Evolutionary conservation across 2,888 invertebrate genomes (phyloP).

Genomic region (Cabera pusaria): DNA sequence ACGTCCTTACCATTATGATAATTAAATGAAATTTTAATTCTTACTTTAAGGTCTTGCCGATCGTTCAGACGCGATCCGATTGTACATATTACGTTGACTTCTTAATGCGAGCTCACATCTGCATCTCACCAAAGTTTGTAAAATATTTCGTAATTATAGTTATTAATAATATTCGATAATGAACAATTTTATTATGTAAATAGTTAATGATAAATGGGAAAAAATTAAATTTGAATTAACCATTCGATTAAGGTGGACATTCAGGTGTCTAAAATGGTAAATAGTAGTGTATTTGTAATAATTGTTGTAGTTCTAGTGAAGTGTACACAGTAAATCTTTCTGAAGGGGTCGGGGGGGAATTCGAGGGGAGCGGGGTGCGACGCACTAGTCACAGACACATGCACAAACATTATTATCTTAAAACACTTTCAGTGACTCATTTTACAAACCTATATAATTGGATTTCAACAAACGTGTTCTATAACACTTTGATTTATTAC

Average conservation of each 20-base stretch:
- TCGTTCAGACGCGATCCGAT: slow-evolving; percentile 29
- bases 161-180: slow-evolving; percentile 68
- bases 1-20: slow-evolving; percentile 33
- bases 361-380: slow-evolving; percentile 60
- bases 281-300: slow-evolving; percentile 78
- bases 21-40: slow-evolving; percentile 21
- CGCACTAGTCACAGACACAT: slow-evolving; percentile 69
- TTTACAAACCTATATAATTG: slow-evolving; percentile 11
- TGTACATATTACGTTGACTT: slow-evolving; percentile 42
- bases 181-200: slow-evolving; percentile 80
- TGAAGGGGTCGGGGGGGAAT: slow-evolving; percentile 45
- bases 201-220: slow-evolving; percentile 73
- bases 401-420: slow-evolving; percentile 33
- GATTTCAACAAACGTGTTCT: not conserved
- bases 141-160: slow-evolving; percentile 80
- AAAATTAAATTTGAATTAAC: slow-evolving; percentile 64
- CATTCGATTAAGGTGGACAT: slow-evolving; percentile 66
- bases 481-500: too few relatives aligned
- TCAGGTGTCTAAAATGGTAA: slow-evolving; percentile 77
- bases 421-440: too few relatives aligned
- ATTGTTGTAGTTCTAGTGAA: slow-evolving; percentile 80
- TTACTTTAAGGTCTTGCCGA: slow-evolving; percentile 30
- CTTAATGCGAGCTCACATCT: slow-evolving; percentile 68
- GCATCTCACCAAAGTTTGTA: slow-evolving; percentile 83
- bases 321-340: slow-evolving; percentile 55